Evolutionary conservation across 2,113 vertebrate genomes (phyloP), one percentile per base, ranked within the genome.

Genomic region (Echinops telfairi): DNA sequence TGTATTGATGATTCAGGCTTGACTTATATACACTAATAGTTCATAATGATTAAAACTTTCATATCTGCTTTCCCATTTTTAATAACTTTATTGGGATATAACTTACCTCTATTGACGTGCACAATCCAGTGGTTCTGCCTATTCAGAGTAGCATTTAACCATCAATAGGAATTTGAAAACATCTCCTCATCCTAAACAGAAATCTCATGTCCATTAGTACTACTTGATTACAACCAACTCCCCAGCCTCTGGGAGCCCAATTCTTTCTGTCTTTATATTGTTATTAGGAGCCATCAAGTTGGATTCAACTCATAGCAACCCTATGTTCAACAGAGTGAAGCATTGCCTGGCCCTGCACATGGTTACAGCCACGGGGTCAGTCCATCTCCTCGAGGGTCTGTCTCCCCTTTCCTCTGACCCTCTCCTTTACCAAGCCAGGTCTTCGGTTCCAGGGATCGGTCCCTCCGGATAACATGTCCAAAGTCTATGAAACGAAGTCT

Each of bases 31-130:
- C 0, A 27, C 16, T 40, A 83, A 66, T 0, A 25, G 11, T 79
- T 93, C 29, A 33, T 53, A 64, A n/a, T 78, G 79, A 89, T 75
- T 89, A 77, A 86, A 31, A 29, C 22, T 89, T 64, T 53, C 11
- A 80, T 91, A 31, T 83, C 29, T 86, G 3, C 38, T 86, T 79
- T 4, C 77, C 94, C 31, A 80, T 85, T 80, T 12, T 75, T 57
- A 57, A 36, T 7, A 83, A 11, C 27, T 17, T 47, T 80, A n/a
- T 43, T 57, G n/a, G 58, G 33, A 80, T 89, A 20, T 25, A 60
- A 75, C 62, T 89, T 87, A n/a, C 8, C 40, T 47, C 62, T 0
- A 53, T 27, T 77, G 76, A 83, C 76, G 27, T 66, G 73, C 81
- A 31, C 70, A 43, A 14, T 81, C 70, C 16, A 27, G n/a, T 58